Base-by-base conservation (phyloP, 2,888 invertebrate genomes). In the Micoletzkya japonica region DNA sequence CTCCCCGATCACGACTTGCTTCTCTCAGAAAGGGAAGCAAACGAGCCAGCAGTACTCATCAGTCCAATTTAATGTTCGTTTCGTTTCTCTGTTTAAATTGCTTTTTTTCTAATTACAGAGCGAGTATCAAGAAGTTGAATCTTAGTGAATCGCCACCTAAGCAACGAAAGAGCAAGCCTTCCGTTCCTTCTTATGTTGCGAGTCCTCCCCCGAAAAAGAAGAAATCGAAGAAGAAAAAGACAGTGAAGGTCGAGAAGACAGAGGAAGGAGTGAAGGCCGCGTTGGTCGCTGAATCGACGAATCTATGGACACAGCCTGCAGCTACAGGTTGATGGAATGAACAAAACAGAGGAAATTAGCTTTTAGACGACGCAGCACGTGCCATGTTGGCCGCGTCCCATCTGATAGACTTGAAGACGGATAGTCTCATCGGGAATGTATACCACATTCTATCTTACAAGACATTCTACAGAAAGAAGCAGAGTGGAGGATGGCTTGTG, bases 171-270 rank as follows among this genome's bases (percentile, higher is more conserved):
- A 63, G 34, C 32, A 32, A 26, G n/a, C n/a, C n/a, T n/a, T n/a
- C n/a, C n/a, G n/a, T n/a, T 44, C 14, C 49, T n/a, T 44, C n/a
- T n/a, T n/a, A n/a, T n/a, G n/a, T n/a, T n/a, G n/a, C 56, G 24
- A 24, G 10, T 10, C 37, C 44, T 24, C 7, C 32, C 0, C 20
- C 20, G 26, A 71, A 69, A 36, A 70, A 73, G 50, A 72, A 73
- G 50, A 20, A 20, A 14, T 34, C 68, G 28, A 72, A 67, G 36
- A 74, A 74, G 61, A 73, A 72, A n/a, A 37, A 59, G 36, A 70
- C 71, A 26, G 70, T 67, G 10, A 72, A 71, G 28, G 39, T 14
- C 2, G 4, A n/a, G 0, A 76, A 74, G 28, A 76, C 73, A 30
- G 76, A 58, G n/a, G 68, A 68, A 32, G 68, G 54, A 66, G 63